These are phyloP conservation scores for Alsophila aescularia DNA, from an alignment of 2,888 invertebrate species.

Conservation along the genomic window DNA sequence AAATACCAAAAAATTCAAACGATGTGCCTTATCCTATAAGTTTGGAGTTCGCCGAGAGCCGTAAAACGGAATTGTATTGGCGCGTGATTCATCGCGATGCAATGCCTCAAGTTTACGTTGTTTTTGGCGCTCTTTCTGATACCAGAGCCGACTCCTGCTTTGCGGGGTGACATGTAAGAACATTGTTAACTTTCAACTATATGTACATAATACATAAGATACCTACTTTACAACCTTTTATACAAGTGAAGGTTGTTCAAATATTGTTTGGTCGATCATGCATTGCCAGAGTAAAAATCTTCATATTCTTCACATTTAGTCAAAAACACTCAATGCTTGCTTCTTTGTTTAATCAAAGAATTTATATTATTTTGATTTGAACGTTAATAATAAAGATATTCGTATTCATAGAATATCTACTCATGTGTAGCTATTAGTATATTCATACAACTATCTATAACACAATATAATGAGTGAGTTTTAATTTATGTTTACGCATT, in stretches of 20 bases:
- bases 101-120: constrained; percentile 58
- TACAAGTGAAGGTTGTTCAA: background rate
- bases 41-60: constrained; percentile 44
- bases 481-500: constrained; percentile 1
- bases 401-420: too few species aligned
- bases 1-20: constrained; percentile 65
- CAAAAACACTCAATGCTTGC: too few species aligned
- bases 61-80: constrained; percentile 42
- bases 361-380: too few species aligned
- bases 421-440: too few species aligned
- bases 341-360: too few species aligned
- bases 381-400: too few species aligned
- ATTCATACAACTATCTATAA: too few species aligned
- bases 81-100: constrained; percentile 71
- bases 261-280: constrained; percentile 1
- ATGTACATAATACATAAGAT: too few species aligned
- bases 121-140: constrained; percentile 62
- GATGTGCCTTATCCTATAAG: constrained; percentile 76
- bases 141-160: constrained; percentile 68
- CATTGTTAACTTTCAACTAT: background rate
- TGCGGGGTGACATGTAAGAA: constrained; percentile 66
- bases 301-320: too few species aligned
- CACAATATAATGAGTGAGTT: too few species aligned
- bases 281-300: too few species aligned
- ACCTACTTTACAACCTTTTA: background rate